phyloP scores from a whole-genome alignment of 1,140 invertebrate species.

The Calephelis nemesis region DNA sequence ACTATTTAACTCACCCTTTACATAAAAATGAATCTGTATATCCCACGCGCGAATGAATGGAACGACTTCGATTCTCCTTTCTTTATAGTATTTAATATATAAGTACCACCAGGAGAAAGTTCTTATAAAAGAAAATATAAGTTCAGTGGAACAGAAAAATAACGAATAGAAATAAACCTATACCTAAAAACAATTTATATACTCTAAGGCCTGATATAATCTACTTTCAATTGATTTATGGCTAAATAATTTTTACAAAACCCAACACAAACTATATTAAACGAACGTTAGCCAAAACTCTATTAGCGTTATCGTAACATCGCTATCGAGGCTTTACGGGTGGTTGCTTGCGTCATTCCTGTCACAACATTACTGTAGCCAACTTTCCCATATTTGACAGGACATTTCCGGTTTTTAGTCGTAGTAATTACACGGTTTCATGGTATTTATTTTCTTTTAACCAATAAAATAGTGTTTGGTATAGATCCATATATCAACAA shows the following conservation, averaged over 20 bases:
- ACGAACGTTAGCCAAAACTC: constrained; percentile 28
- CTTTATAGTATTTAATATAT: too few relatives aligned
- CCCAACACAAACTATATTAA: constrained; percentile 29
- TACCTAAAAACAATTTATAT: not conserved
- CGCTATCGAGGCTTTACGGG: constrained; percentile 29
- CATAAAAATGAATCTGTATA: too few relatives aligned
- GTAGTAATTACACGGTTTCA: not conserved
- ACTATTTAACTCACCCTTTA: too few relatives aligned
- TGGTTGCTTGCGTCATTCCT: constrained; percentile 23
- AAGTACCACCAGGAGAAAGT: too few relatives aligned
- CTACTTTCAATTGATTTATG: constrained; percentile 12
- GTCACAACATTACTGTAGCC: not conserved
- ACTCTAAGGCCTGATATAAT: not conserved
- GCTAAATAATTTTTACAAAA: constrained; percentile 18
- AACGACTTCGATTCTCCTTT: too few relatives aligned
- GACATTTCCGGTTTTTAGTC: not conserved
- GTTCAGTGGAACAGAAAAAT: too few relatives aligned
- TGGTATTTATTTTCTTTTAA: not conserved
- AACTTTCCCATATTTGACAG: not conserved
- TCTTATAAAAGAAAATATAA: too few relatives aligned
- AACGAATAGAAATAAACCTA: too few relatives aligned
- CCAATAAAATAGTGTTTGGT: not conserved
- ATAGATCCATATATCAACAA: too few relatives aligned
- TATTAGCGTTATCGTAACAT: constrained; percentile 29
- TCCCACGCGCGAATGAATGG: too few relatives aligned